phyloP scores from a whole-genome alignment of 2,797 vertebrate species.

The Falco biarmicus region DNA sequence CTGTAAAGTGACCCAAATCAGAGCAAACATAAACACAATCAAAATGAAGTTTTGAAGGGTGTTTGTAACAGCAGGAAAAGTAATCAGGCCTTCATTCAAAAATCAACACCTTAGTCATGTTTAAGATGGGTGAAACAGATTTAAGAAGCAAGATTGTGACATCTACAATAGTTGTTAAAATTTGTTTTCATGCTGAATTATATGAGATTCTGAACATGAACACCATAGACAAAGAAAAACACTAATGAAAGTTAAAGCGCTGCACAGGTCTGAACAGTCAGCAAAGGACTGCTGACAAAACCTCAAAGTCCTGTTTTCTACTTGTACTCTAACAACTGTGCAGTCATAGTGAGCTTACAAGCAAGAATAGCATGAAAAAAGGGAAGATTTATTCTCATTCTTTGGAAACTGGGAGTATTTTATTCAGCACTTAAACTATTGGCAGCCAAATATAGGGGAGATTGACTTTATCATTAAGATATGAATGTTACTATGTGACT shows the following conservation, averaged over 20 bases:
- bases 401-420: not conserved
- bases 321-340: not conserved
- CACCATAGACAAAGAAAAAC: not conserved
- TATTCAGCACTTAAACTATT: not conserved
- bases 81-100: not conserved
- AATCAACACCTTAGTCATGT: not conserved
- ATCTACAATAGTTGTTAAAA: not conserved
- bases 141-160: not conserved
- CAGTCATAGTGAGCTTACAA: not conserved
- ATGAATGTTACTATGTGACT: constrained; percentile 24
- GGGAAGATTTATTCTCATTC: not conserved
- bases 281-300: not conserved
- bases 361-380: not conserved
- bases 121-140: not conserved
- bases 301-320: not conserved
- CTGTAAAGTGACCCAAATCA: not conserved
- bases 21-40: not conserved
- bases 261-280: not conserved
- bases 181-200: not conserved
- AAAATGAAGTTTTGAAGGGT: not conserved
- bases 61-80: not conserved
- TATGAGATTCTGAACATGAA: not conserved
- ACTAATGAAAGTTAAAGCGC: not conserved
- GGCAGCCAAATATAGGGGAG: not conserved
- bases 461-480: not conserved